phyloP scores from a whole-genome alignment of 23 tunicate species.

The Clavelina lepadiformis region DNA sequence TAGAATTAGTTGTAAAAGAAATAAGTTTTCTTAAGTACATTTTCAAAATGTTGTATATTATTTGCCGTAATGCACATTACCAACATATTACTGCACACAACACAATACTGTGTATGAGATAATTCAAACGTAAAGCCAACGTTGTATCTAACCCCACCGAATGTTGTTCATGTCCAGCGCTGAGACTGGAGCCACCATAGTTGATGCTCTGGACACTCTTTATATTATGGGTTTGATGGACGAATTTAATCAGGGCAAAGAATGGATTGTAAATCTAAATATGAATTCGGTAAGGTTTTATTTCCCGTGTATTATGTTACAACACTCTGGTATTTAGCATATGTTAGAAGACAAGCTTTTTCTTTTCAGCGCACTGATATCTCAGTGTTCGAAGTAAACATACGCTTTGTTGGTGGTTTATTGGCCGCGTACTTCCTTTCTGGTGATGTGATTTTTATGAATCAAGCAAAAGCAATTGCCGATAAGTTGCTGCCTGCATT shows the following conservation, averaged over 20 bases:
- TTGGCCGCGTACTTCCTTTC: slow-evolving; percentile 78
- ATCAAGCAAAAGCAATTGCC: slow-evolving; percentile 73
- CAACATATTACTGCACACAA: too few species aligned
- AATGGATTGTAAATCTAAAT: slow-evolving; percentile 58
- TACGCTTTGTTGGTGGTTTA: slow-evolving; percentile 94
- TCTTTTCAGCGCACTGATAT: slow-evolving; percentile 54
- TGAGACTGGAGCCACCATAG: slow-evolving; percentile 97
- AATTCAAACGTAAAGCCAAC: neutral
- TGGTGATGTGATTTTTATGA: slow-evolving; percentile 52
- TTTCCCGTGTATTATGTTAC: too few species aligned
- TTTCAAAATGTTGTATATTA: too few species aligned
- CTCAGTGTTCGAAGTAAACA: slow-evolving; percentile 96
- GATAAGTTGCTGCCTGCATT: slow-evolving; percentile 85
- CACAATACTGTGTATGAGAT: neutral
- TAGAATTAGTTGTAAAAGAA: too few species aligned
- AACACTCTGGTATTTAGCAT: neutral
- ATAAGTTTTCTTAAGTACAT: too few species aligned
- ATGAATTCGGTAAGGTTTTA: slow-evolving; percentile 58
- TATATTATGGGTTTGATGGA: slow-evolving; percentile 94
- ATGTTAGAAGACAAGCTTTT: too few species aligned
- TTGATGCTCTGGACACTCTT: slow-evolving; percentile 94
- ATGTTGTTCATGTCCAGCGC: slow-evolving; percentile 53
- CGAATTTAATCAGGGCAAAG: slow-evolving; percentile 70
- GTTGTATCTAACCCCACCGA: neutral
- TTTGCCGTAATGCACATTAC: too few species aligned